phyloP scores from a whole-genome alignment of 2,113 vertebrate species.

The Athene cunicularia region DNA sequence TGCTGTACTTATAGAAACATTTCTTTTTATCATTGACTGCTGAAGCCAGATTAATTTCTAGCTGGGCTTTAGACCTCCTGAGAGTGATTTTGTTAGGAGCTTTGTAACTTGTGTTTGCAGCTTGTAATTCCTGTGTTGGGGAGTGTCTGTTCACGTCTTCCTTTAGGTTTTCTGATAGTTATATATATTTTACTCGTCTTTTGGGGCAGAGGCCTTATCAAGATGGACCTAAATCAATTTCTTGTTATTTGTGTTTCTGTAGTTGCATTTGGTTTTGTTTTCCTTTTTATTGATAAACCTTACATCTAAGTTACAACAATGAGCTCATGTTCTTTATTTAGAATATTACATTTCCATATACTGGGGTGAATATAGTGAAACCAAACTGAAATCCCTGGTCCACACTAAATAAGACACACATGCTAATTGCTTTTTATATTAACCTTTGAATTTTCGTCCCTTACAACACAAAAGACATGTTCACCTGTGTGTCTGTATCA shows the following conservation, averaged over 20 bases:
- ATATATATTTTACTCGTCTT: background rate
- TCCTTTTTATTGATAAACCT: background rate
- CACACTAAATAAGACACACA: background rate
- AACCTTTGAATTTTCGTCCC: background rate
- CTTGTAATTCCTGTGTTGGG: background rate
- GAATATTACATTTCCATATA: background rate
- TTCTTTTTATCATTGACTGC: too few species aligned
- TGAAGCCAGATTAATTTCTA: too few species aligned
- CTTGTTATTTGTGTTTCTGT: background rate
- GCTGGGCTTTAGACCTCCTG: too few species aligned
- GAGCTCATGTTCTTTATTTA: background rate
- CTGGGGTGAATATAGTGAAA: background rate
- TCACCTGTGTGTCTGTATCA: background rate
- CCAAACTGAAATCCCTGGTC: background rate
- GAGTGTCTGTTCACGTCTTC: background rate
- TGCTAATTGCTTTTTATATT: background rate
- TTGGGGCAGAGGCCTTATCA: background rate
- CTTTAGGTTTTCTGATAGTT: background rate
- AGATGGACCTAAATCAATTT: background rate
- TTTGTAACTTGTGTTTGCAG: background rate
- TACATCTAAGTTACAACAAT: background rate
- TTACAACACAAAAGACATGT: rapidly evolving
- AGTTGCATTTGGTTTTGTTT: background rate
- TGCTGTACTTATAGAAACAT: too few species aligned
- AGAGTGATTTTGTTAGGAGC: background rate